phyloP scores from a whole-genome alignment of 2,797 vertebrate genomes.

The Enteromius viviparus region DNA sequence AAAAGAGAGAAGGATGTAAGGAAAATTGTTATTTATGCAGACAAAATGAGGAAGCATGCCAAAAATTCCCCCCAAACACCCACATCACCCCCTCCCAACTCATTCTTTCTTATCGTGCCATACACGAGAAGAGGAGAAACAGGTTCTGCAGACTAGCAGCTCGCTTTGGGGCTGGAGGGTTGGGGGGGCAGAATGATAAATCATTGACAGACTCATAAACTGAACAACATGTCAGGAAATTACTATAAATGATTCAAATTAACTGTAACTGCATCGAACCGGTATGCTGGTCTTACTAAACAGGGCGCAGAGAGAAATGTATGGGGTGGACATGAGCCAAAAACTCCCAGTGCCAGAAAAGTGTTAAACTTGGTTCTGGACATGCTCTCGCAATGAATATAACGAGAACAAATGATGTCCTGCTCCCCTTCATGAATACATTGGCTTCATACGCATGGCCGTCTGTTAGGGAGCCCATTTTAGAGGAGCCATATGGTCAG shows the following conservation, averaged over 20 bases:
- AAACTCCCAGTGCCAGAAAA: slow-evolving; percentile 16
- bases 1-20: slow-evolving; percentile 37
- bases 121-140: slow-evolving; percentile 52
- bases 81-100: neutral
- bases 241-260: slow-evolving; percentile 14
- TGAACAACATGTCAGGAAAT: slow-evolving; percentile 18
- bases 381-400: neutral
- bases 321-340: slow-evolving; percentile 1
- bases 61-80: slow-evolving; percentile 31
- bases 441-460: neutral
- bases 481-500: slow-evolving; percentile 48
- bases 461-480: slow-evolving; percentile 22
- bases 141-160: slow-evolving; percentile 45
- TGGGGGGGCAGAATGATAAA: slow-evolving; percentile 49
- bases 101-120: slow-evolving; percentile 25
- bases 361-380: slow-evolving; percentile 1
- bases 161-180: neutral
- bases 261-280: slow-evolving; percentile 19
- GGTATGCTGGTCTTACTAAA: slow-evolving; percentile 13
- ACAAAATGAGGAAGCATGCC: slow-evolving; percentile 47
- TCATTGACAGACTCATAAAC: slow-evolving; percentile 41
- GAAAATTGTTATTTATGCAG: slow-evolving; percentile 46
- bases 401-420: slow-evolving; percentile 28
- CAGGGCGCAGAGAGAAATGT: neutral
- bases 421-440: slow-evolving; percentile 9